Evolutionary conservation across 2,113 vertebrate genomes (phyloP).

Genomic region (Sarotherodon lohbergeri): DNA sequence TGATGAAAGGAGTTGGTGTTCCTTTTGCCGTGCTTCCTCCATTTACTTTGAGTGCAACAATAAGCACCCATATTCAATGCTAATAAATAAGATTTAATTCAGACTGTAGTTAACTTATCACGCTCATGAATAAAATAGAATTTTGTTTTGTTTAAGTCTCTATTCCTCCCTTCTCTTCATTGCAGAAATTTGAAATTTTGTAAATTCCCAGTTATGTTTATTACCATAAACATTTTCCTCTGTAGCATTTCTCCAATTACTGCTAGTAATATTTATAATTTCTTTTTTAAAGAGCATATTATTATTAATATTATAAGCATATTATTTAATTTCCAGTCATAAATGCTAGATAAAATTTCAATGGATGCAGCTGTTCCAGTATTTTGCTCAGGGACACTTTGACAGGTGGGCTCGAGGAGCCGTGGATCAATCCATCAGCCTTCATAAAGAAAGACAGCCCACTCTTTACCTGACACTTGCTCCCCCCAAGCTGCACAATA

Average conservation of each 20-base stretch:
- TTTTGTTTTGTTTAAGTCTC: rapidly evolving
- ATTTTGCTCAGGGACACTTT: not conserved
- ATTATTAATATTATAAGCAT: not conserved
- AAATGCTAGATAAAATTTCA: not conserved
- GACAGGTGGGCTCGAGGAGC: not conserved
- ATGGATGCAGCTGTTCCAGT: not conserved
- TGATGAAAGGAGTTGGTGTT: not conserved
- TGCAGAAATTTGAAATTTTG: not conserved
- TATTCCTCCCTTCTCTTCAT: not conserved
- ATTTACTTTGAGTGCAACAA: not conserved
- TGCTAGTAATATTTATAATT: not conserved
- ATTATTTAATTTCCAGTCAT: not conserved
- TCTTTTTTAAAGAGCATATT: not conserved
- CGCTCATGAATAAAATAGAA: not conserved
- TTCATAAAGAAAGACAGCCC: not conserved
- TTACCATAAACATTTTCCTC: not conserved
- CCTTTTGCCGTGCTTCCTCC: not conserved
- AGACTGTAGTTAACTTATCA: not conserved
- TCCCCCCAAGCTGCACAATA: rapidly evolving
- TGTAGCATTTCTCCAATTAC: not conserved
- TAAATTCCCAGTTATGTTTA: not conserved
- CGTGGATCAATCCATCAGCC: not conserved
- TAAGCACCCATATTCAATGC: not conserved
- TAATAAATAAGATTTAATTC: not conserved
- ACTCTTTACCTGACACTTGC: not conserved